Evolutionary conservation across 2,797 vertebrate species (phyloP).

Genomic region (Acropternis orthonyx): DNA sequence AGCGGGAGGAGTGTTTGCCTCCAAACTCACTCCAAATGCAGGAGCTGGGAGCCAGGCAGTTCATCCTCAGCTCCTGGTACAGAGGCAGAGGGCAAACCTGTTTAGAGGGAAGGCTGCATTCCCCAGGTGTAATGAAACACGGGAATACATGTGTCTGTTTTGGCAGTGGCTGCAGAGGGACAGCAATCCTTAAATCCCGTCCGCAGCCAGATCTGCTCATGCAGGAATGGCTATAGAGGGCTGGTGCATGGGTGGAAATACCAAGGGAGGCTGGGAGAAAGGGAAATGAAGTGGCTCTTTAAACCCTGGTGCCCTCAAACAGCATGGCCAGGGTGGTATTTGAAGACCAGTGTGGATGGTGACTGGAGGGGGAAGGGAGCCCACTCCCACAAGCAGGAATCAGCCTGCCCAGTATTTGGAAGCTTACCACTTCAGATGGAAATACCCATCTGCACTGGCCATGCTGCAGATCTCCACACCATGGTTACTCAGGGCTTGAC

Average conservation of each 20-base stretch:
- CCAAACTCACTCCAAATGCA: neutral
- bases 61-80: neutral
- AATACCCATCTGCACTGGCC: neutral
- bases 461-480: neutral
- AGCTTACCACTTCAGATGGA: neutral
- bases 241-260: rapidly evolving
- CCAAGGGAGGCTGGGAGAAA: neutral
- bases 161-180: neutral
- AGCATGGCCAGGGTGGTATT: neutral
- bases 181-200: neutral
- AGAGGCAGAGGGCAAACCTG: neutral
- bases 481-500: neutral
- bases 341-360: neutral
- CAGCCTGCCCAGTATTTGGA: neutral
- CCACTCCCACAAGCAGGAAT: neutral
- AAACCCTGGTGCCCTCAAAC: neutral
- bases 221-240: neutral
- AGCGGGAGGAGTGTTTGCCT: neutral
- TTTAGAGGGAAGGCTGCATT: neutral
- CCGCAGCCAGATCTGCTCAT: neutral
- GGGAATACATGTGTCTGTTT: neutral
- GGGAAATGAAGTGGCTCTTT: neutral
- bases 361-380: neutral
- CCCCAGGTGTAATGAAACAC: rapidly evolving
- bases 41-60: neutral